These are phyloP conservation scores for Drosophila atripex DNA, from an alignment of 2,888 invertebrate species.

Conservation along the genomic window DNA sequence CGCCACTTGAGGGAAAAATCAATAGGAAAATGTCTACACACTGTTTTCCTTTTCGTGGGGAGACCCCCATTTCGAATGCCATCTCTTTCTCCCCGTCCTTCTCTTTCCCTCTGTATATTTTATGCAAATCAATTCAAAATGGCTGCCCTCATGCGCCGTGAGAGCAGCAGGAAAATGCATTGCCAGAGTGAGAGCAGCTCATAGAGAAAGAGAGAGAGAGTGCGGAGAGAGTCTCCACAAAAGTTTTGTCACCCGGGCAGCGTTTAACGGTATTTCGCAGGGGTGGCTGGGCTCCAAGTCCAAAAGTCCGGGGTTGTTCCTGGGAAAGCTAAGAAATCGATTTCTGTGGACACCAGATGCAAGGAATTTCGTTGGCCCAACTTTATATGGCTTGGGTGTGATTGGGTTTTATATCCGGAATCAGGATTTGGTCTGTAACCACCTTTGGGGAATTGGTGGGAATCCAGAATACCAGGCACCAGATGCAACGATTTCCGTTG, in stretches of 20 bases:
- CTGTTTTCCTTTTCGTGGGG: slow-evolving; percentile 3
- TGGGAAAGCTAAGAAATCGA: slow-evolving; percentile 60
- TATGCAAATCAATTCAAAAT: slow-evolving; percentile 72
- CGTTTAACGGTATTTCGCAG: slow-evolving; percentile 8
- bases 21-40: slow-evolving; percentile 72
- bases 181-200: slow-evolving; percentile 13
- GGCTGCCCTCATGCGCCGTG: slow-evolving; percentile 65
- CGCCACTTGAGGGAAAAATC: slow-evolving; percentile 62
- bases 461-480: slow-evolving; percentile 13
- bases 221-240: slow-evolving; percentile 57
- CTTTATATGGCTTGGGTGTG: slow-evolving; percentile 39
- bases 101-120: slow-evolving; percentile 11
- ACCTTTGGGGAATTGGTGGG: slow-evolving; percentile 41
- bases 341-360: slow-evolving; percentile 78
- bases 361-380: slow-evolving; percentile 73
- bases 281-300: slow-evolving; percentile 50
- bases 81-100: not conserved
- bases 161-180: slow-evolving; percentile 24
- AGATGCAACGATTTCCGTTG: slow-evolving; percentile 32
- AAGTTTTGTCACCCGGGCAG: slow-evolving; percentile 35
- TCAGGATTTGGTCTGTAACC: slow-evolving; percentile 35
- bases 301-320: slow-evolving; percentile 28
- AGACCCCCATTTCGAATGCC: slow-evolving; percentile 19
- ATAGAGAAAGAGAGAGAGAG: slow-evolving; percentile 11
- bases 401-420: slow-evolving; percentile 53